phyloP scores from a whole-genome alignment of 2,797 vertebrate species.

The Bradypodion pumilum region DNA sequence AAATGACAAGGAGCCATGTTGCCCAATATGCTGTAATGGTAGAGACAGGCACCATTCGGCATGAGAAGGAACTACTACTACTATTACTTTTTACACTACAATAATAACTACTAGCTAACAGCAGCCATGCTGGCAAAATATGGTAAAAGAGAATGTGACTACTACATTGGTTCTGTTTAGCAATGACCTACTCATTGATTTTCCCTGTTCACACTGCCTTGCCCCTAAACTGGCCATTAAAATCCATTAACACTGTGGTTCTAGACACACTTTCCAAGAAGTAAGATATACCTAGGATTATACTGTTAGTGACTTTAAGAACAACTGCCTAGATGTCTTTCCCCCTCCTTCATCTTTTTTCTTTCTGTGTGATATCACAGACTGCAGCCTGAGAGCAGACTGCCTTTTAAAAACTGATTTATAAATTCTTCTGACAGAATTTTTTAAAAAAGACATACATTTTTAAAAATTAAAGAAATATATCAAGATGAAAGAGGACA shows the following conservation, averaged over 20 bases:
- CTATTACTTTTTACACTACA: neutral
- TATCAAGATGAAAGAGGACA: neutral
- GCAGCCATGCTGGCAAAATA: neutral
- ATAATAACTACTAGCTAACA: neutral
- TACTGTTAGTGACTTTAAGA: neutral
- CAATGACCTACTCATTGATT: neutral
- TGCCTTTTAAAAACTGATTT: neutral
- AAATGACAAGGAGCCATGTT: no score
- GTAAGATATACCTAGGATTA: neutral
- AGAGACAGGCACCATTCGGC: no score
- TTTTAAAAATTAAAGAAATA: neutral
- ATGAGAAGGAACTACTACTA: no score
- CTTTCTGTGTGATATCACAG: neutral
- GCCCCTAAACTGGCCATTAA: neutral
- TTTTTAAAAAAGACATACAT: neutral
- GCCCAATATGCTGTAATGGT: no score
- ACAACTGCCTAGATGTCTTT: neutral
- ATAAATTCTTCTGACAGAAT: neutral
- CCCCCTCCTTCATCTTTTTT: neutral
- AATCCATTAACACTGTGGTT: neutral
- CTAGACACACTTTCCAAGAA: neutral
- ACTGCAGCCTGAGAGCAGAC: neutral
- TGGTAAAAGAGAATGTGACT: neutral
- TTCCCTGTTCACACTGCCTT: neutral
- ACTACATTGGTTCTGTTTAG: neutral